Evolutionary conservation across 2,797 vertebrate species (phyloP).

Genomic region (Dallia pectoralis): DNA sequence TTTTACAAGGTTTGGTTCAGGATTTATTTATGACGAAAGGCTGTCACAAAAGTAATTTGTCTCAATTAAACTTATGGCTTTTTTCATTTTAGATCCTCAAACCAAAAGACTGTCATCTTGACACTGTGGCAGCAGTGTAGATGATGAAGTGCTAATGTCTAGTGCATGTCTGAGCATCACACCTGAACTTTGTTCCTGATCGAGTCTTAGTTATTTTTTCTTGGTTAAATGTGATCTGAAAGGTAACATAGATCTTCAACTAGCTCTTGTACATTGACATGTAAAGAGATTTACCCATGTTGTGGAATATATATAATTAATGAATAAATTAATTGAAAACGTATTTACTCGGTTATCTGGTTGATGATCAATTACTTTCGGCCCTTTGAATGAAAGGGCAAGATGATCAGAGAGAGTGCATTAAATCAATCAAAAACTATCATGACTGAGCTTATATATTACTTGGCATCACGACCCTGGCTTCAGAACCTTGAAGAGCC

Average conservation of each 20-base stretch:
- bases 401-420: background rate
- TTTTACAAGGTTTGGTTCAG: background rate
- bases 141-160: background rate
- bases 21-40: background rate
- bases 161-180: background rate
- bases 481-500: background rate
- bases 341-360: background rate
- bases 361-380: background rate
- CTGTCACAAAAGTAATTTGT: background rate
- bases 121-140: background rate
- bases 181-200: background rate
- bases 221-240: no score
- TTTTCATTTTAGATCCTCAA: no score
- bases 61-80: background rate
- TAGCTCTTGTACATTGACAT: background rate
- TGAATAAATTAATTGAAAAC: background rate
- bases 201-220: background rate
- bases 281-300: background rate
- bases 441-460: background rate
- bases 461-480: background rate
- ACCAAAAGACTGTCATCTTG: background rate
- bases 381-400: background rate
- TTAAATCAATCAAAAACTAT: background rate
- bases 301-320: background rate
- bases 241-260: no score